phyloP scores from a whole-genome alignment of 2,888 invertebrate species.

The Mayetiola destructor region DNA sequence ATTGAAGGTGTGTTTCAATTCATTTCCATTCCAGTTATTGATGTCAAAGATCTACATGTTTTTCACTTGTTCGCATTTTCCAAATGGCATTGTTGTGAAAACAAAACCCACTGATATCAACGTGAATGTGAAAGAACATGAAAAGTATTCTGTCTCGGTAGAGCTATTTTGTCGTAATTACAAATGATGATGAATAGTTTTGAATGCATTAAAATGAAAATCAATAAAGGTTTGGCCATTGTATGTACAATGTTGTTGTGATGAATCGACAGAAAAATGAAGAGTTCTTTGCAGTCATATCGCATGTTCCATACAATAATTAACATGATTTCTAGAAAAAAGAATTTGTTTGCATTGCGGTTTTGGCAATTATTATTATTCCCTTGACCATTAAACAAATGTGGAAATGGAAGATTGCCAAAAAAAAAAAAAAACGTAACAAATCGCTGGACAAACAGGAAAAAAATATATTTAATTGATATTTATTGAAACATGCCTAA shows the following conservation, averaged over 20 bases:
- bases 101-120: no score
- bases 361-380: slow-evolving; percentile 7
- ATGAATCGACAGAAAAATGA: background rate
- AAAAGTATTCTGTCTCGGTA: no score
- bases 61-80: no score
- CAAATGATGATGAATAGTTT: no score
- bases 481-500: slow-evolving; percentile 49
- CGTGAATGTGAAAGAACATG: no score
- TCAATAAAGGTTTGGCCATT: slow-evolving; percentile 11
- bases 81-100: no score
- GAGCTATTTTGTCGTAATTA: no score
- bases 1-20: no score
- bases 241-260: no score
- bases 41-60: no score
- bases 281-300: background rate
- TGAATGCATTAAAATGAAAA: slow-evolving; percentile 9
- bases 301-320: background rate
- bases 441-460: background rate
- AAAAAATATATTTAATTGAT: background rate
- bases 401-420: slow-evolving; percentile 9
- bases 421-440: background rate
- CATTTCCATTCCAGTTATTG: no score
- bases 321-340: background rate
- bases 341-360: background rate
- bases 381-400: slow-evolving; percentile 7